Conservation (phyloP, 2,797 vertebrate species). For the Cossypha caffra region DNA sequence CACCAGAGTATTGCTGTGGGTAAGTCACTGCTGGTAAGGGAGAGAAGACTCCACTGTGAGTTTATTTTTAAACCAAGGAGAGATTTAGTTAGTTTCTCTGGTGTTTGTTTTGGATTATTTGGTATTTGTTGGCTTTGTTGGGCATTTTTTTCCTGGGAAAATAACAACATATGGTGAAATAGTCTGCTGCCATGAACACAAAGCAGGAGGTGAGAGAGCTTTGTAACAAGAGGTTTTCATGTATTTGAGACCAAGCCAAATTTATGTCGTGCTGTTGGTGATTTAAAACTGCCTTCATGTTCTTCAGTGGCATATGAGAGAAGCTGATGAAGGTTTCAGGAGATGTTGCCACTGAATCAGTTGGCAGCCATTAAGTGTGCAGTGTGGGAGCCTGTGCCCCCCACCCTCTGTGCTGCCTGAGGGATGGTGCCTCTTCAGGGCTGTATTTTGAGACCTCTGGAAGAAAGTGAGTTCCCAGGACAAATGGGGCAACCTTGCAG, state of each 20-base stretch:
- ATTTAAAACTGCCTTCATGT: neutral
- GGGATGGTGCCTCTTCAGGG: neutral
- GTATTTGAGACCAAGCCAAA: neutral
- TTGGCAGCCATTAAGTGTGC: neutral
- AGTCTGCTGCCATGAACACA: conserved; percentile 3
- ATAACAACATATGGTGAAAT: conserved; percentile 36
- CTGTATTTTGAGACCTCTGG: neutral
- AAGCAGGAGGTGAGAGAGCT: neutral
- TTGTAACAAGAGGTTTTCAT: neutral
- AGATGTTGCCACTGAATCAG: neutral
- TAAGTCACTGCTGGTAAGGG: neutral
- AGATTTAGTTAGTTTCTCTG: neutral
- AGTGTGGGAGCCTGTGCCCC: neutral
- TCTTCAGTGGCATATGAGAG: neutral
- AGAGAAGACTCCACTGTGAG: neutral
- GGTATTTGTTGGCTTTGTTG: conserved; percentile 27
- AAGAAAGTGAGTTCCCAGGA: neutral
- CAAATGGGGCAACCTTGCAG: fast-evolving
- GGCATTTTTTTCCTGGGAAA: neutral
- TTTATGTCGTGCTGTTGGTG: neutral
- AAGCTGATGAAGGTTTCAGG: neutral
- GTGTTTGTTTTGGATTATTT: conserved; percentile 26
- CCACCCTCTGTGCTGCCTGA: fast-evolving
- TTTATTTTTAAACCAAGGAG: neutral
- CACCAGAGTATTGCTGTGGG: neutral